Base-by-base conservation (phyloP, 1,140 invertebrate genomes). In the Megalonaias nervosa region DNA sequence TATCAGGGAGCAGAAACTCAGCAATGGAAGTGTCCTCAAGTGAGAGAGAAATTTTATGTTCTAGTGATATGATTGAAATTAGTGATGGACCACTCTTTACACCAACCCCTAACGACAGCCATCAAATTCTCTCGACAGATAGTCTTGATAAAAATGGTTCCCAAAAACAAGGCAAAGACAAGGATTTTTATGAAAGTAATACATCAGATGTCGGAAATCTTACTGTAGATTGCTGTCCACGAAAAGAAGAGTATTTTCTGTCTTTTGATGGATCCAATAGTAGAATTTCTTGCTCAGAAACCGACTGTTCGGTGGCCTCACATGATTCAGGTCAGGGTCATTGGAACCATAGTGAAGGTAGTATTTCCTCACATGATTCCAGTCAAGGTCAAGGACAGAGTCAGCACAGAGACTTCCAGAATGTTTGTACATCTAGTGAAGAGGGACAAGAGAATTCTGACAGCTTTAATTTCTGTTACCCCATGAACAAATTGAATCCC, bases 21-120 rank as follows among this genome's bases (percentile, higher is more conserved):
- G 84, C 85, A 16, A 87, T 89, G 86, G 88, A 89, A 67, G 81
- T 89, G 21, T 87, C 85, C 9, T 85, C 86, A 15, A 88, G 86
- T 79, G 86, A 88, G 73, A 79, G 85, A n/a, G 85, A 88, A 65
- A 87, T 89, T 84, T 85, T 89, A 84, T 87, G 85, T 65, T 88
- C 86, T 13, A 89, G 86, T 86, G 88, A 89, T 69, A 84, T 88
- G 82, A 79, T 89, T 14, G 85, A 89, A 58, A 84, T 88, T 57
- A 87, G 86, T 75, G 86, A 87, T 71, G 87, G 87, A 58, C 88
- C 88, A 1, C 73, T 89, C 14, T 89, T 89, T 73, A 88, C 88
- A 57, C 86, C 86, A 21, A 84, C 88, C 2, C 85, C 85, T 19
- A 74, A 72, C 15, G 84, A 86, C 13, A 56, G 74, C 38, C 74